A percentile compares a stretch with the other conserved stretches of the same genome.
These are phyloP conservation scores for Papilio helenus DNA, from an alignment of 1,140 invertebrate species.

Conservation along the genomic window DNA sequence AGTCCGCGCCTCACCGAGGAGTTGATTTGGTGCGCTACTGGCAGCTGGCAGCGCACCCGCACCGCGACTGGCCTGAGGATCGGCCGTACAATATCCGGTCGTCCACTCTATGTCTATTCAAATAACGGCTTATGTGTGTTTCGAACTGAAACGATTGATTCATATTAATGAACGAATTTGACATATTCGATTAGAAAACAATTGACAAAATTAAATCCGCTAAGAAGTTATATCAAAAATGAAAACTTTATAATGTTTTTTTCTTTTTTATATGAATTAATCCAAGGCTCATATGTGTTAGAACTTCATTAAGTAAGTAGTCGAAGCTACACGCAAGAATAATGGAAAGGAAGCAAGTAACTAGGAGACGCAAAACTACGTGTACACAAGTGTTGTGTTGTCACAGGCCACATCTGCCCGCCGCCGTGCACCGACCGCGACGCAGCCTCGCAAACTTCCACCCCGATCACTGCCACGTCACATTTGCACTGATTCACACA, in stretches of 20 bases:
- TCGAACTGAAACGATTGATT: neutral
- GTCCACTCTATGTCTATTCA: neutral
- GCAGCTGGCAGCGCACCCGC: neutral
- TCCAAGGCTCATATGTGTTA: neutral
- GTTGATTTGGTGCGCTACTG: neutral
- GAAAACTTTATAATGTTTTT: neutral
- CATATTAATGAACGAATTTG: neutral
- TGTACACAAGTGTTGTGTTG: neutral
- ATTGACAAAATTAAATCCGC: neutral
- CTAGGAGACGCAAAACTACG: neutral
- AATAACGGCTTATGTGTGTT: neutral
- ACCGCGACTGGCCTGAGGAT: too few species aligned
- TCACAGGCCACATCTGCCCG: conserved; percentile 12
- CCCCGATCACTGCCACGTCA: conserved; percentile 3
- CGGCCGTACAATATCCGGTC: neutral
- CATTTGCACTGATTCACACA: conserved; percentile 40
- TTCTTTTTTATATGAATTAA: neutral
- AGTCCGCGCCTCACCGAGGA: neutral
- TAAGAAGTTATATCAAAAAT: too few species aligned
- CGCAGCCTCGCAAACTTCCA: neutral
- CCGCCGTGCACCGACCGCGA: neutral
- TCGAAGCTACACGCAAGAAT: neutral
- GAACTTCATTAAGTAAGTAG: neutral
- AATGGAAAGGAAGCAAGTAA: neutral
- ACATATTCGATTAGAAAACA: neutral